Base-by-base conservation (phyloP, 2,888 invertebrate species). In the Blastobasis lacticolella region DNA sequence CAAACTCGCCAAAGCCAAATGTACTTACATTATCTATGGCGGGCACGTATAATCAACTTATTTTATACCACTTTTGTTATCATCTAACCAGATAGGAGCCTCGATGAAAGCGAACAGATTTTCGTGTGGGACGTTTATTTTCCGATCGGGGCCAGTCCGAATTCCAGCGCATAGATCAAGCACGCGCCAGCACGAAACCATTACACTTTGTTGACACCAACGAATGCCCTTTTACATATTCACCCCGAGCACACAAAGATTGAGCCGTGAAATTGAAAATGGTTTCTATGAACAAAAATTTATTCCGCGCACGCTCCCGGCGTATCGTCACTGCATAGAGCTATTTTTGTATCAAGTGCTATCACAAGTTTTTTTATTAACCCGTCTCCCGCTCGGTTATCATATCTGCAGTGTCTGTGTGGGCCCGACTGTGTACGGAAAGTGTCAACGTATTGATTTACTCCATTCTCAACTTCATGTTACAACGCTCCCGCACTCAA, bases 191-290 rank as follows among this genome's bases (percentile, higher is more conserved):
- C 83, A 80, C 79, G 80, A 82, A 84, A 84, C 84, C 82, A 84
- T 85, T 85, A 84, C 81, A 83, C 79, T 83, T 78, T 83, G 81
- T 86, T 86, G 83, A 84, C 85, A 83, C 75, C 84, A 81, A 85
- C 81, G 81, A 81, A 81, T 83, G 81, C 79, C 82, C 78, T 80
- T 83, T 84, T 83, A 85, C 80, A 84, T 84, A 87, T 87, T 84
- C 84, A 81, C 82, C 80, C 81, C 81, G 79, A 79, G 78, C 83
- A 81, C 76, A 83, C 81, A 86, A 84, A 85, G 85, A 87, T 86
- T 87, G 86, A 86, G 83, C 81, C 81, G 80, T 87, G 81, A 85
- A 87, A 87, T 86, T 86, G 86, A 85, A 87, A 86, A 85, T 85
- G 80, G 80, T 83, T 85, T 79, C 83, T 79, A 84, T 85, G 81